Evolutionary conservation across 1,140 invertebrate genomes (phyloP).

Genomic region (Trichomalopsis sarcophagae): DNA sequence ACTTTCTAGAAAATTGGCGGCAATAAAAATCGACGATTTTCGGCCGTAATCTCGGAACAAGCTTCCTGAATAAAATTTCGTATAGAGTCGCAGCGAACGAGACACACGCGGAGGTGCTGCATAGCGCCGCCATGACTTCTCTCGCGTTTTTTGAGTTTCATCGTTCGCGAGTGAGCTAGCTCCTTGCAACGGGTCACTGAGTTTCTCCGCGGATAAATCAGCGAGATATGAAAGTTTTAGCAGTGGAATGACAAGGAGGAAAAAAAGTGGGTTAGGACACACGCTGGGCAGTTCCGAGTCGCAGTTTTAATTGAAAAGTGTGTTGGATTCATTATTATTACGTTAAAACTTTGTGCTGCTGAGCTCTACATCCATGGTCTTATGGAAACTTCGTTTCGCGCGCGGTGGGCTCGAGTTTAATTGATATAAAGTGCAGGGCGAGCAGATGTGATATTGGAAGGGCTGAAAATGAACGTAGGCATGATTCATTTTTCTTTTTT

Average conservation of each 20-base stretch:
- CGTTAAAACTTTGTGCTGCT: background rate
- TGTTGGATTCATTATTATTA: constrained; percentile 5
- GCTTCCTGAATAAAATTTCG: constrained; percentile 32
- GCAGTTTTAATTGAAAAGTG: constrained; percentile 13
- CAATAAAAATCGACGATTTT: constrained; percentile 46
- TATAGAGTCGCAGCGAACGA: too few relatives aligned
- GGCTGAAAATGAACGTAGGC: background rate
- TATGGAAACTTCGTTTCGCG: background rate
- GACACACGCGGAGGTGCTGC: too few relatives aligned
- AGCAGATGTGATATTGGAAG: background rate
- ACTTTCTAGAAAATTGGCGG: constrained; percentile 45
- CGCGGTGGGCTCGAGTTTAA: background rate
- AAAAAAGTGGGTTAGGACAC: constrained; percentile 31
- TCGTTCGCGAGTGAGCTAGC: background rate
- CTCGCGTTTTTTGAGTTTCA: background rate
- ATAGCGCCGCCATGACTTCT: too few relatives aligned
- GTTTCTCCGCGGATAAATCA: constrained; percentile 48
- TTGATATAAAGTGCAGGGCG: background rate
- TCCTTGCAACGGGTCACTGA: constrained; percentile 22
- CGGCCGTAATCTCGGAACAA: constrained; percentile 15
- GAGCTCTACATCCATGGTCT: background rate
- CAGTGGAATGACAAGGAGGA: constrained; percentile 5
- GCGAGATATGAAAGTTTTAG: constrained; percentile 34
- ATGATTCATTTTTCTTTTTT: background rate
- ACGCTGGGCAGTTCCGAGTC: background rate